Base-by-base conservation (phyloP, 1,140 invertebrate species). In the Brachionus plicatilis region DNA sequence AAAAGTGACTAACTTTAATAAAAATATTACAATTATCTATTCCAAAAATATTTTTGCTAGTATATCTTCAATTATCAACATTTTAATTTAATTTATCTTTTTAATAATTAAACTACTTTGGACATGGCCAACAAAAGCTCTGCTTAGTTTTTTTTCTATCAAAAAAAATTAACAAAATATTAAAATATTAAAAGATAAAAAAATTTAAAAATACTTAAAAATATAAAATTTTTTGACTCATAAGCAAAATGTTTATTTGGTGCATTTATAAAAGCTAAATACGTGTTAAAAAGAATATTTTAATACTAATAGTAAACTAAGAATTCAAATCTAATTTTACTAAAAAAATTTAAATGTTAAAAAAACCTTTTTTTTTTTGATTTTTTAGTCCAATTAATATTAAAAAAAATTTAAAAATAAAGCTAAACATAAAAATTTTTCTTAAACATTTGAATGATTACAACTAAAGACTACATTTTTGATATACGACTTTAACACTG, bases 371-470 rank as follows among this genome's bases (percentile, higher is more conserved):
- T 68, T 68, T 37, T 68, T 68, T 41, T 33, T 33, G n/a, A 37
- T n/a, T 33, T 33, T 33, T 68, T 41, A 68, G 53, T 60, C 53
- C 53, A 20, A 60, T 60, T 60, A 68, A 68, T 14, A 37, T 68
- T 33, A 68, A 68, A 68, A 33, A 24, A 33, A 68, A 33, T 33
- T 68, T 68, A 33, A 33, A 33, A 33, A 68, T 33, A 68, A 68
- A 41, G 66, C 66, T 68, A 68, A 68, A 68, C 66, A 68, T 68
- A 68, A 68, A 68, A 68, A 68, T 68, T 37, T n/a, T 68, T 68
- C 66, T 68, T 68, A 68, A 68, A 68, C 66, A 68, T 68, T 68
- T 68, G 66, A 68, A 68, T 68, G 66, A 41, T 68, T 68, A 68
- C 66, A 41, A 68, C 27, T 68, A 68, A 37, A 33, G 11, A 33